Conservation (phyloP, 2,888 invertebrate species). For the Pherbina coryleti region DNA sequence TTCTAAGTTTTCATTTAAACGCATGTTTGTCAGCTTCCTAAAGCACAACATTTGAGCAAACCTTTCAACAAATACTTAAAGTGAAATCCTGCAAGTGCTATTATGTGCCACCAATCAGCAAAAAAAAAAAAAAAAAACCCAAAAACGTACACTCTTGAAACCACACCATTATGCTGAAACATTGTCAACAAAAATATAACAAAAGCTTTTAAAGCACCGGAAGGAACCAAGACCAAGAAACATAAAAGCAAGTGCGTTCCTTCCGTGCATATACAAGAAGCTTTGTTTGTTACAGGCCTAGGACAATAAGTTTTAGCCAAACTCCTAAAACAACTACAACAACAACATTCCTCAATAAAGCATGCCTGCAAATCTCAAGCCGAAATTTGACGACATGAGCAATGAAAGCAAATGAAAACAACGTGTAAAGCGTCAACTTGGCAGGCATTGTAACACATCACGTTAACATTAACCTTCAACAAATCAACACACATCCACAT, state of each 20-base stretch:
- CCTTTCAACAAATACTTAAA: too few species aligned
- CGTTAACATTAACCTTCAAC: slow-evolving; percentile 15
- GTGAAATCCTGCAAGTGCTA: not conserved
- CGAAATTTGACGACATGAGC: too few species aligned
- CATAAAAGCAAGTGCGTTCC: not conserved
- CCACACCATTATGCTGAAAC: not conserved
- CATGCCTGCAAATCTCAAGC: not conserved
- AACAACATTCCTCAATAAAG: slow-evolving; percentile 1
- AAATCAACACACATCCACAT: not conserved
- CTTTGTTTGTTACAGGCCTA: too few species aligned
- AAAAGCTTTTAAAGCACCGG: not conserved
- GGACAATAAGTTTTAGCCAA: not conserved
- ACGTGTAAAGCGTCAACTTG: too few species aligned
- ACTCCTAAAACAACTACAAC: not conserved
- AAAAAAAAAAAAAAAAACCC: not conserved
- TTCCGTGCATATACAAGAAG: not conserved
- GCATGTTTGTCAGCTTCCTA: too few species aligned
- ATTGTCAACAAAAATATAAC: not conserved
- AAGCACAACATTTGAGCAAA: too few species aligned
- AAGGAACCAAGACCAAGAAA: not conserved
- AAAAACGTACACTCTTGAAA: too few species aligned
- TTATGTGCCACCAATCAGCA: not conserved
- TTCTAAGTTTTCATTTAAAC: too few species aligned
- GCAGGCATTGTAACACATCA: too few species aligned
- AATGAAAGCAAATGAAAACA: too few species aligned